phyloP scores from a whole-genome alignment of 2,113 vertebrate species.

The Sebastes schlegelii region DNA sequence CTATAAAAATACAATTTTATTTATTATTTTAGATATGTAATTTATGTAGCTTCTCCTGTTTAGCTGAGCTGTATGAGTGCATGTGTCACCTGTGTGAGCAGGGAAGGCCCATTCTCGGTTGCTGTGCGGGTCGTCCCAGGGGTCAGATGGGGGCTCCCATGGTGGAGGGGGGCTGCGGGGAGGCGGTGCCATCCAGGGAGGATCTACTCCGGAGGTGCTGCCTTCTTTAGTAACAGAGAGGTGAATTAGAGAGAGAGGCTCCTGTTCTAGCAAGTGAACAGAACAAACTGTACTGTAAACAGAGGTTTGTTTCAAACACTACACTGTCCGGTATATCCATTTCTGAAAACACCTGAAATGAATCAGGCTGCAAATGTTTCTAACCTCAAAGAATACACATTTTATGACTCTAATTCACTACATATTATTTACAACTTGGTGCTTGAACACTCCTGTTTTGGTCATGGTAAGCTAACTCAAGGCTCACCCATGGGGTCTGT shows the following conservation, averaged over 20 bases:
- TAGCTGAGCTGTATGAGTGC: not conserved
- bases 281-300: not conserved
- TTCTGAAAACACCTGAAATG: not conserved
- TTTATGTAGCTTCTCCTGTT: not conserved
- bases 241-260: not conserved
- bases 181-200: conserved; percentile 77
- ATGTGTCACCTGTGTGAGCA: conserved; percentile 70
- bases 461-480: not conserved
- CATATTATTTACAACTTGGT: not conserved
- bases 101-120: conserved; percentile 64
- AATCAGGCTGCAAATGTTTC: not conserved
- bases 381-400: not conserved
- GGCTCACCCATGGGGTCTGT: conserved; percentile 79
- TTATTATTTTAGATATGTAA: not conserved
- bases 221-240: conserved; percentile 44
- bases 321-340: not conserved
- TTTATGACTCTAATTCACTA: not conserved
- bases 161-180: conserved; percentile 75
- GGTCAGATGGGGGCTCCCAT: conserved; percentile 82
- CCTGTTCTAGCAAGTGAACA: not conserved
- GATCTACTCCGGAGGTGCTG: conserved; percentile 47
- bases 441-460: not conserved
- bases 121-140: conserved; percentile 88
- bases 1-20: conserved; percentile 56
- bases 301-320: not conserved